These are phyloP conservation scores for Acanthoscelides obtectus DNA, from an alignment of 2,888 invertebrate species.

Conservation along the genomic window DNA sequence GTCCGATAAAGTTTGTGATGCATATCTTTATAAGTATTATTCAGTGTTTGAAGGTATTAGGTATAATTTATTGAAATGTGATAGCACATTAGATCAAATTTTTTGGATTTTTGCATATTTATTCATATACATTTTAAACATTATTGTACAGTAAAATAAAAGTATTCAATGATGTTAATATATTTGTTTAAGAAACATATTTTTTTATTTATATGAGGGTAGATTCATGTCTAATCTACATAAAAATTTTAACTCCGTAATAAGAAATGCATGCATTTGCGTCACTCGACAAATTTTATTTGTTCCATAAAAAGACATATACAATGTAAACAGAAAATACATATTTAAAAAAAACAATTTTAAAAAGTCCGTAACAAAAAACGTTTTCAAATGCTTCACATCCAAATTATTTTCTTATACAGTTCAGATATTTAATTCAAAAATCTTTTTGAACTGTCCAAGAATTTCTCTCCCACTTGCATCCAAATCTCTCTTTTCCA, in stretches of 20 bases:
- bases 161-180: background rate
- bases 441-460: background rate
- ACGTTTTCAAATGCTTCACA: slow-evolving; percentile 10
- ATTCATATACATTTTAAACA: background rate
- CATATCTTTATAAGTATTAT: background rate
- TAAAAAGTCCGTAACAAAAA: slow-evolving; percentile 8
- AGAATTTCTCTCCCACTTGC: background rate
- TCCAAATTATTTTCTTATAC: slow-evolving; percentile 9
- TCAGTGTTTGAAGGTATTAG: background rate
- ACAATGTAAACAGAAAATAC: background rate
- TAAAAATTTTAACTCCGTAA: no score
- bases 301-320: background rate
- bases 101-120: background rate
- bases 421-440: slow-evolving; percentile 7
- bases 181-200: background rate
- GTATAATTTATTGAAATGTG: background rate
- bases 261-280: no score
- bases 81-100: background rate
- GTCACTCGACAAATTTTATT: no score
- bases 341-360: background rate
- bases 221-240: no score
- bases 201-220: background rate
- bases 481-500: background rate
- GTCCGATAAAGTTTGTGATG: background rate
- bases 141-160: background rate